A percentile compares a stretch with the other conserved stretches of the same genome.
phyloP scores from a whole-genome alignment of 2,888 invertebrate genomes.

The Callyntrura sp. region DNA sequence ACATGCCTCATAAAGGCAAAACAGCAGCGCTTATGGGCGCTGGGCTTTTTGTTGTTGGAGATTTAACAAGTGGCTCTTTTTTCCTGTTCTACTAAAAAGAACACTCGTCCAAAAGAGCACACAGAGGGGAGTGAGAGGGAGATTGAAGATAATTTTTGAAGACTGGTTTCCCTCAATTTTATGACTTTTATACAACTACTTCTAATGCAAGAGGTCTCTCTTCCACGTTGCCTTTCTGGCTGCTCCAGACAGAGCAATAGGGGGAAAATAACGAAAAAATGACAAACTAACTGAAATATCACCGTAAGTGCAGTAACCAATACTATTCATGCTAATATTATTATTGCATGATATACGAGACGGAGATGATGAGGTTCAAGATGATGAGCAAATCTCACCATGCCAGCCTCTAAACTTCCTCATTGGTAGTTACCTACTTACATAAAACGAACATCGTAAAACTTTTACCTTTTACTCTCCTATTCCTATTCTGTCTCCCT shows the following conservation, averaged over 20 bases:
- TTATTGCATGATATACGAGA: too few species aligned
- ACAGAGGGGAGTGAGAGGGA: background rate
- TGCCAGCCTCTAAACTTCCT: too few species aligned
- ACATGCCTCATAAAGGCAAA: background rate
- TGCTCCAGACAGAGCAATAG: conserved; percentile 4
- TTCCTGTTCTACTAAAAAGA: conserved; percentile 1
- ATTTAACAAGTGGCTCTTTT: background rate
- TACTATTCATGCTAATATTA: too few species aligned
- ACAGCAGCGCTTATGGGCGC: background rate
- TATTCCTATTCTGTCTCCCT: background rate
- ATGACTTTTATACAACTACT: conserved; percentile 25
- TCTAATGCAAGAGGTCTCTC: conserved; percentile 9
- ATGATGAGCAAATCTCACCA: too few species aligned
- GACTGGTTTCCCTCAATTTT: conserved; percentile 56
- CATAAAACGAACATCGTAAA: background rate
- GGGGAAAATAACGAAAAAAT: background rate
- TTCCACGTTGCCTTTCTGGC: background rate
- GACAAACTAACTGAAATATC: background rate
- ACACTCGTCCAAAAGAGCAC: background rate
- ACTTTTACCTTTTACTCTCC: too few species aligned
- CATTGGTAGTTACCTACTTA: background rate
- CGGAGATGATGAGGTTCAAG: too few species aligned
- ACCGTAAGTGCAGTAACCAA: background rate
- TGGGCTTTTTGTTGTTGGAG: background rate
- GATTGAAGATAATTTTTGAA: conserved; percentile 26